Evolutionary conservation across 2,888 invertebrate genomes (phyloP), one percentile per base, ranked within the genome.

Genomic region (Dynastes maya): DNA sequence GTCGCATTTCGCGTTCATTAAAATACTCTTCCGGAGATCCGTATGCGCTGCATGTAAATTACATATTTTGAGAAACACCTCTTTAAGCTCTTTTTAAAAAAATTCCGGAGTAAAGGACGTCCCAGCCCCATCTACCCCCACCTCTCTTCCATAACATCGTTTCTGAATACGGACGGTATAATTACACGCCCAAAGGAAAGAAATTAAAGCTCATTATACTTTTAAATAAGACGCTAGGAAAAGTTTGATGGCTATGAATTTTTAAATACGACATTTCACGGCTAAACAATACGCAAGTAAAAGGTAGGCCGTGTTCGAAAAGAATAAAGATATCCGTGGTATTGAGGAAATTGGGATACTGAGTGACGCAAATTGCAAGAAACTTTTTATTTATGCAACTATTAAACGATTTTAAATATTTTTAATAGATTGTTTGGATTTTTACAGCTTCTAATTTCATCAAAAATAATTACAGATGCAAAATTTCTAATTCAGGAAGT

Each of bases 181-280:
- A 74, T 74, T 74, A 74, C 72, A 45, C 72, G 72, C 45, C 27
- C 61, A 49, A 68, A 61, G 45, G 72, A 74, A 74, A 74, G 61
- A 63, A 74, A 74, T 63, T 74, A 74, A 74, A 74, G 22, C 72
- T 74, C 72, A 74, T 74, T 74, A 74, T 74, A 74, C 72, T 74
- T 74, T 72, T 22, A 72, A 72, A 72, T 72, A 72, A 45, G 40
- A 61, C 72, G 72, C 27, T 29, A 74, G 55, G 45, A 61, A 72
- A 74, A 74, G 61, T 74, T 74, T 74, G 61, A 74, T 74, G 16
- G 61, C 72, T 61, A 63, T 74, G 72, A 74, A 74, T 74, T 74
- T 74, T 74, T 74, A 74, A 74, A 61, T 45, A 63, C 61, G 55
- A 8, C 22, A 58, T 58, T 45, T 61, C 72, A 61, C 13, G 72